Evolutionary conservation across 2,797 vertebrate species (phyloP).

Genomic region (Xerus rutilus): DNA sequence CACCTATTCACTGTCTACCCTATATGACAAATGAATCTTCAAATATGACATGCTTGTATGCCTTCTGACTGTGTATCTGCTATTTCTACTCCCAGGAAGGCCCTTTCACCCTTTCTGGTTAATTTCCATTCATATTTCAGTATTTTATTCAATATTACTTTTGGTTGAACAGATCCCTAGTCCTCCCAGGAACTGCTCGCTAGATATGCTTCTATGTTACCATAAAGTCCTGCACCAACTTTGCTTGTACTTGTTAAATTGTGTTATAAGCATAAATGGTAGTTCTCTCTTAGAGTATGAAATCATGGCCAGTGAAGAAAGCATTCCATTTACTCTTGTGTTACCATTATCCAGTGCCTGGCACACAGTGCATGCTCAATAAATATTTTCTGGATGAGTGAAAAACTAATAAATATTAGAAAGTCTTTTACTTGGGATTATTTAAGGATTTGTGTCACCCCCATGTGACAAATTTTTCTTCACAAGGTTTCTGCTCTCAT

Average conservation of each 20-base stretch:
- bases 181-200: background rate
- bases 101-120: background rate
- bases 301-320: background rate
- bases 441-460: background rate
- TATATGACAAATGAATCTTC: background rate
- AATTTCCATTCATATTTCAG: slow-evolving; percentile 19
- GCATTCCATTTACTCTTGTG: background rate
- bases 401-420: slow-evolving; percentile 22
- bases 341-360: background rate
- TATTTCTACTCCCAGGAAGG: background rate
- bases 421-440: background rate
- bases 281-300: background rate
- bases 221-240: background rate
- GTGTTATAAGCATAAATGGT: background rate
- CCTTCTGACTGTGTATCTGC: background rate
- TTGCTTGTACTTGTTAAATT: background rate
- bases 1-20: background rate
- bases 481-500: background rate
- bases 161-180: background rate
- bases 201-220: background rate
- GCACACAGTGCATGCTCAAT: background rate
- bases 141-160: slow-evolving; percentile 15
- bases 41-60: background rate
- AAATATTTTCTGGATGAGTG: background rate
- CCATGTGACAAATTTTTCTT: background rate